A percentile compares a stretch with the other conserved stretches of the same genome.
phyloP scores from a whole-genome alignment of 2,888 invertebrate genomes.

The Sesia apiformis region DNA sequence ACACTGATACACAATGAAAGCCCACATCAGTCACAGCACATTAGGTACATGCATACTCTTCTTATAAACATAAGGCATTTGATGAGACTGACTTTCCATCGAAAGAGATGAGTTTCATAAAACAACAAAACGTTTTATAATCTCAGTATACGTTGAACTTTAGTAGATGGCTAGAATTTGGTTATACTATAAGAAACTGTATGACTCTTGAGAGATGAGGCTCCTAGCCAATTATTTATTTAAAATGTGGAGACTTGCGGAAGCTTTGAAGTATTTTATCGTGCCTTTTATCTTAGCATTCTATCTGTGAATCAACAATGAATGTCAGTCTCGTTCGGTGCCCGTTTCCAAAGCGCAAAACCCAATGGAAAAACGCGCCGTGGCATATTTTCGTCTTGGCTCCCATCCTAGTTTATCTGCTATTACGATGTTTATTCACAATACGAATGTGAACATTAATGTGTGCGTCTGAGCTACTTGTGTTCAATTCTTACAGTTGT shows the following conservation, averaged over 20 bases:
- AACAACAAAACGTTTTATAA: too few relatives aligned
- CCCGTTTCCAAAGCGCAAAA: constrained; percentile 68
- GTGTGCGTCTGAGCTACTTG: constrained; percentile 64
- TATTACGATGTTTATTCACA: constrained; percentile 76
- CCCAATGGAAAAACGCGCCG: constrained; percentile 73
- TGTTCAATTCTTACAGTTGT: constrained; percentile 34
- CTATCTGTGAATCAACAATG: constrained; percentile 49
- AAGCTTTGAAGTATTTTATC: constrained; percentile 2
- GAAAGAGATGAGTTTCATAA: too few relatives aligned
- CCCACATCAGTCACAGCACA: constrained; percentile 22
- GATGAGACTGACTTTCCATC: too few relatives aligned
- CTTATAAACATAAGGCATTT: neutral
- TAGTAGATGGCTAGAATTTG: too few relatives aligned
- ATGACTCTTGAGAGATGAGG: too few relatives aligned
- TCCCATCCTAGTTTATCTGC: constrained; percentile 75
- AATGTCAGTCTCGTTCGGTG: constrained; percentile 47
- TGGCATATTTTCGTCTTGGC: constrained; percentile 75
- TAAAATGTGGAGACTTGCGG: neutral
- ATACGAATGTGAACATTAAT: constrained; percentile 70
- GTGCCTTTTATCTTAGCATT: constrained; percentile 31
- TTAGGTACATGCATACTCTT: constrained; percentile 32
- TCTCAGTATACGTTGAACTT: too few relatives aligned
- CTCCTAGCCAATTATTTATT: too few relatives aligned
- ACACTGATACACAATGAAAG: constrained; percentile 28
- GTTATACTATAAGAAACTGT: too few relatives aligned